phyloP scores from a whole-genome alignment of 2,888 invertebrate species.

The Agriopis marginaria region DNA sequence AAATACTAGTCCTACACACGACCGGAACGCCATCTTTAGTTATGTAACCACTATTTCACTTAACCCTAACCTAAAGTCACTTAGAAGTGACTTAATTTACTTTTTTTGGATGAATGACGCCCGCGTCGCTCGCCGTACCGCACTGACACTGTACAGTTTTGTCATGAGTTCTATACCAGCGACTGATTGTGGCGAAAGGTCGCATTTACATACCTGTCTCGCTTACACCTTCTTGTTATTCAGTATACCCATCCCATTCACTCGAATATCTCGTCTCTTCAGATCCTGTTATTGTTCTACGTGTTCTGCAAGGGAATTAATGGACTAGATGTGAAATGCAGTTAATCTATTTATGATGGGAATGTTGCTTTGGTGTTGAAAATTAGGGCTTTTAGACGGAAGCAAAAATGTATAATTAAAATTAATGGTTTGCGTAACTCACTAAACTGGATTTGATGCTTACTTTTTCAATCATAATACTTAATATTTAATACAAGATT shows the following conservation, averaged over 20 bases:
- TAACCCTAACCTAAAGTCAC: conserved; percentile 70
- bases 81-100: conserved; percentile 68
- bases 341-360: conserved; percentile 48
- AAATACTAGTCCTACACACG: conserved; percentile 67
- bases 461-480: too few relatives aligned
- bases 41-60: conserved; percentile 63
- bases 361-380: not conserved
- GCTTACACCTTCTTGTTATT: conserved; percentile 50
- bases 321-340: conserved; percentile 51
- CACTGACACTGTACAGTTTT: conserved; percentile 80
- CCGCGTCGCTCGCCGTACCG: conserved; percentile 74
- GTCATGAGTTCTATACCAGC: conserved; percentile 77
- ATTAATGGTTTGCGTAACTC: not conserved
- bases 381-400: not conserved
- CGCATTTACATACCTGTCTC: conserved; percentile 65
- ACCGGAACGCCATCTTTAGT: conserved; percentile 77
- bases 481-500: too few relatives aligned
- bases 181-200: conserved; percentile 79
- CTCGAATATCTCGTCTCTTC: conserved; percentile 54
- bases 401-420: not conserved
- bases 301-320: conserved; percentile 77
- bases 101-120: conserved; percentile 65
- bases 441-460: not conserved
- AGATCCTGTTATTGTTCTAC: conserved; percentile 82
- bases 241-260: conserved; percentile 59